These are phyloP conservation scores for Fopius arisanus DNA, from an alignment of 1,140 invertebrate genomes.

Conservation along the genomic window DNA sequence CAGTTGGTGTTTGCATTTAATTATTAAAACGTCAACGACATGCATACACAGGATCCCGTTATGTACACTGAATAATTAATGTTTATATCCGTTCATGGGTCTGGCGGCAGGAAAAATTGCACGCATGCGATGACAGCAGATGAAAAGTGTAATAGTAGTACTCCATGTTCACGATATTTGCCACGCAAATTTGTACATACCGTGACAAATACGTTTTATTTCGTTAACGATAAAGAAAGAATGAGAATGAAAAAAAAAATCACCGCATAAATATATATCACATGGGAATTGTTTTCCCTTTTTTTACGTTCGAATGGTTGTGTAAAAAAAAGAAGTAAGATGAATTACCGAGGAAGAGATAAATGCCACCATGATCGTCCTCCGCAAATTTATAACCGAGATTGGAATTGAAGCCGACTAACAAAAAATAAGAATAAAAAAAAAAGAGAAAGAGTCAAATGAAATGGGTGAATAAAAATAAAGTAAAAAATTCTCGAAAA, in stretches of 20 bases:
- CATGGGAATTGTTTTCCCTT: neutral
- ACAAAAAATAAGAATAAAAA: neutral
- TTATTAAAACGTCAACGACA: constrained; percentile 40
- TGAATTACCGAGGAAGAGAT: constrained; percentile 47
- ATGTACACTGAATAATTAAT: constrained; percentile 53
- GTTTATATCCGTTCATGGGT: constrained; percentile 43
- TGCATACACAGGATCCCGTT: constrained; percentile 47
- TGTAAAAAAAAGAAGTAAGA: neutral
- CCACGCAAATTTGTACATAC: neutral
- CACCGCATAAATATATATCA: neutral
- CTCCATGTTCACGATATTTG: neutral
- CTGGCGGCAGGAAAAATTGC: neutral
- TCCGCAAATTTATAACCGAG: constrained; percentile 53
- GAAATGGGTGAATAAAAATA: neutral
- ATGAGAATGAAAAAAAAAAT: constrained; percentile 32
- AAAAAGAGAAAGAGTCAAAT: neutral
- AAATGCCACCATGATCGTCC: constrained; percentile 61
- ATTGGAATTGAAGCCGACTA: constrained; percentile 56
- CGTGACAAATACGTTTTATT: neutral
- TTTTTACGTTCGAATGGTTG: neutral
- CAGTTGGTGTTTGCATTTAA: constrained; percentile 42
- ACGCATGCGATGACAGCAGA: neutral
- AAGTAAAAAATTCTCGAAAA: neutral
- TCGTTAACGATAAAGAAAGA: neutral
- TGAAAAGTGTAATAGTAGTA: neutral